Evolutionary conservation across 1,140 invertebrate species (phyloP).

Genomic region (Aplysia californica): DNA sequence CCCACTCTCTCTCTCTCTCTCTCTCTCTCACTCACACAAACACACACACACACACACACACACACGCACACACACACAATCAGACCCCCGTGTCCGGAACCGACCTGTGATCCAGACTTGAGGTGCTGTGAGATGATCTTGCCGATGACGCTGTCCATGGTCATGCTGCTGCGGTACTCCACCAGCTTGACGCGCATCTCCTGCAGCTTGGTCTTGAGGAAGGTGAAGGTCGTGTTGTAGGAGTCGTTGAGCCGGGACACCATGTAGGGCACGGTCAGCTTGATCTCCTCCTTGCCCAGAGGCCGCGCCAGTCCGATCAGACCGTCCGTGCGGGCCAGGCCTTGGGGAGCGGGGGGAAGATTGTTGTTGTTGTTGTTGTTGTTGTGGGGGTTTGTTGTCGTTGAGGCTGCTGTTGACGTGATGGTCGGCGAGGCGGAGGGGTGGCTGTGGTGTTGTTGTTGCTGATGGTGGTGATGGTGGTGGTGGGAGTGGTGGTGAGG

Average conservation of each 20-base stretch:
- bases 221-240: constrained; percentile 55
- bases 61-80: background rate
- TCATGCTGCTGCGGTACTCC: constrained; percentile 40
- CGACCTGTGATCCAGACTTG: constrained; percentile 40
- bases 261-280: constrained; percentile 56
- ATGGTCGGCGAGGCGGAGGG: background rate
- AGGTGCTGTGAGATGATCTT: constrained; percentile 46
- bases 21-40: too few relatives aligned
- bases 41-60: background rate
- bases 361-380: too few relatives aligned
- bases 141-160: constrained; percentile 53
- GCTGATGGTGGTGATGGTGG: too few relatives aligned
- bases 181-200: constrained; percentile 51
- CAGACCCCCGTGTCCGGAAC: too few relatives aligned
- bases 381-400: too few relatives aligned
- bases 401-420: background rate
- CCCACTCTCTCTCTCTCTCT: too few relatives aligned
- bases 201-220: constrained; percentile 43
- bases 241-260: constrained; percentile 56
- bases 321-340: background rate
- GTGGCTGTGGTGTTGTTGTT: too few relatives aligned
- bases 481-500: too few relatives aligned
- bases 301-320: background rate
- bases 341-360: background rate
- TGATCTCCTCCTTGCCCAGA: constrained; percentile 47